These are phyloP conservation scores for Hypanus sabinus DNA, from an alignment of 2,113 vertebrate genomes.

Conservation along the genomic window DNA sequence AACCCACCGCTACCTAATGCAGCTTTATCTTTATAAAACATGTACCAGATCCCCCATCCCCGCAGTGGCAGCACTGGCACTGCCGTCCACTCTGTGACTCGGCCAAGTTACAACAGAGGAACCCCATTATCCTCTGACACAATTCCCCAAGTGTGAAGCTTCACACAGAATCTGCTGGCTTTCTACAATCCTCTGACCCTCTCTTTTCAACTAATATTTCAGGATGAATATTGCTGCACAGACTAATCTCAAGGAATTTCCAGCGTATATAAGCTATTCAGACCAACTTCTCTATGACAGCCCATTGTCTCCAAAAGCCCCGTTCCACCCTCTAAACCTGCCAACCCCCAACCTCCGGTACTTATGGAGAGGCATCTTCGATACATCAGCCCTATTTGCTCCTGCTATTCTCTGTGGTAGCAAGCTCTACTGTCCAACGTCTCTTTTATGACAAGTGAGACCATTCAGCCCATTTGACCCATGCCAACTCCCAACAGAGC, in stretches of 20 bases:
- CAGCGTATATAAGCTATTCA: not conserved
- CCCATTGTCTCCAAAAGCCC: not conserved
- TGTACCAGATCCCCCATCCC: not conserved
- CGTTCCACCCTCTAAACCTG: not conserved
- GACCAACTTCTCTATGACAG: too few relatives aligned
- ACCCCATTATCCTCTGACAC: too few relatives aligned
- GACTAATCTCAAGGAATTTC: not conserved
- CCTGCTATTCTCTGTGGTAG: not conserved
- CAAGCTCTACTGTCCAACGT: too few relatives aligned
- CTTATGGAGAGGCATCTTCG: not conserved
- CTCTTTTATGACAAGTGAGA: too few relatives aligned
- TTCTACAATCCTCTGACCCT: not conserved
- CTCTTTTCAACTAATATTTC: not conserved
- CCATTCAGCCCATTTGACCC: too few relatives aligned
- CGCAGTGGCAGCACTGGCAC: not conserved
- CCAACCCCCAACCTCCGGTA: not conserved
- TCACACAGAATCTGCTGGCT: not conserved
- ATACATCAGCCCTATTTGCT: not conserved
- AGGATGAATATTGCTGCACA: not conserved
- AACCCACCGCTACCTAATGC: not conserved
- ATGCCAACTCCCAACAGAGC: too few relatives aligned
- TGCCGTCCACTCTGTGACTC: too few relatives aligned
- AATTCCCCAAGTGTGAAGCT: too few relatives aligned
- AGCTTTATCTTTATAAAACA: not conserved
- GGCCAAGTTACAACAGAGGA: too few relatives aligned